Base-by-base conservation (phyloP, 2,888 invertebrate genomes). In the Drosophila niveifrons region DNA sequence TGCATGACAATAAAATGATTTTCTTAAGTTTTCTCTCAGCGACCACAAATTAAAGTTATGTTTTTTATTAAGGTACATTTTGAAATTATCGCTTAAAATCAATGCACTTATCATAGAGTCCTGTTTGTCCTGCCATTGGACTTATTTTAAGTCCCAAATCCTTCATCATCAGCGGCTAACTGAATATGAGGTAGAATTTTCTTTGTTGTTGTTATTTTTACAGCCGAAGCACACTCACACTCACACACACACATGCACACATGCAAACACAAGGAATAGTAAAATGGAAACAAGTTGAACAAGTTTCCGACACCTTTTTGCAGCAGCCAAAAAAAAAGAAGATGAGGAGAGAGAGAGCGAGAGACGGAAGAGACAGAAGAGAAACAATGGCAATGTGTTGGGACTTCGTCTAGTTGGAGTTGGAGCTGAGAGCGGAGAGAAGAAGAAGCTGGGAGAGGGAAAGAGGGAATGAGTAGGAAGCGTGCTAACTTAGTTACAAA, bases 261-360 rank as follows among this genome's bases (percentile, higher is more conserved):
- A 46, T 13, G 47, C 31, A 51, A 18, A 48, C 2, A 52, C 2
- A 34, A 59, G 67, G 64, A 72, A 86, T 88, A 88, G 83, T 86
- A 78, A 82, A 83, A 83, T 88, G 83, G 67, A 88, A 86, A 86
- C 86, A 88, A 86, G 86, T 86, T 88, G 89, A 86, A 89, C 86
- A 86, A 86, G 86, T 86, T 86, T 86, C 80, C 90, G 78, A 89
- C 90, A 86, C 89, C 90, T 88, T 76, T 76, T 47, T 47, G 61
- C 61, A 51, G 61, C 51, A 61, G 61, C 52, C 48, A n/a, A 48
- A 72, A 43, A 72, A 43, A 53, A 61, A 13, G 11, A 9, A 36
- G 13, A 23, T 4, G 13, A 15, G 10, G 0, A 43, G n/a, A 10
- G 31, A 50, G 28, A 56, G 36, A 23, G 46, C 58, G 46, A 48